These are phyloP conservation scores for Luidia sarsii DNA, from an alignment of 53 echinoderm and acorn worm genomes.

Conservation along the genomic window DNA sequence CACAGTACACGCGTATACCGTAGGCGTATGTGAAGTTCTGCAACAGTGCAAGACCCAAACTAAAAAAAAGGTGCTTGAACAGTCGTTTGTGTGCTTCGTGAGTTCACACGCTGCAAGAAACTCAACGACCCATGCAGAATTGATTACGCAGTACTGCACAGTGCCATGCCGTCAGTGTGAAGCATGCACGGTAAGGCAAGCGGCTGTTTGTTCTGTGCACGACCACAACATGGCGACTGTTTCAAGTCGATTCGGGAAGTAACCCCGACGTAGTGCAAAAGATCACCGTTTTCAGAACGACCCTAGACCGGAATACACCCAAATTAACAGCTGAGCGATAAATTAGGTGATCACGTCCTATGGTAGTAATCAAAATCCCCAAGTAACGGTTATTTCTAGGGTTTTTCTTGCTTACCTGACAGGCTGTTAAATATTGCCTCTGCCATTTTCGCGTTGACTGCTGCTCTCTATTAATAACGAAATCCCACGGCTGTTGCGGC, in stretches of 20 bases:
- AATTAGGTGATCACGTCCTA: not conserved
- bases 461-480: not conserved
- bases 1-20: too few species aligned
- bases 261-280: too few species aligned
- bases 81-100: too few species aligned
- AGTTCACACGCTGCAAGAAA: not conserved
- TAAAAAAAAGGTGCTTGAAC: too few species aligned
- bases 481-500: slow-evolving; percentile 2
- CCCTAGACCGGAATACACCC: not conserved
- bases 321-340: not conserved
- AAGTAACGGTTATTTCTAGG: too few species aligned
- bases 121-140: slow-evolving; percentile 56
- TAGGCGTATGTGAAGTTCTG: too few species aligned
- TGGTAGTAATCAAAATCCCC: too few species aligned
- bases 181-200: too few species aligned
- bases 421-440: slow-evolving; percentile 56
- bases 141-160: too few species aligned
- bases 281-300: not conserved
- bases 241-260: too few species aligned
- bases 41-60: too few species aligned
- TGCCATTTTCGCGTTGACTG: slow-evolving; percentile 40
- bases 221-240: slow-evolving; percentile 45
- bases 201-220: slow-evolving; percentile 27
- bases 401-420: slow-evolving; percentile 36
- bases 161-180: too few species aligned